Evolutionary conservation across 2,888 invertebrate genomes (phyloP), one percentile per base, ranked within the genome.

Genomic region (Epiblema foenella): DNA sequence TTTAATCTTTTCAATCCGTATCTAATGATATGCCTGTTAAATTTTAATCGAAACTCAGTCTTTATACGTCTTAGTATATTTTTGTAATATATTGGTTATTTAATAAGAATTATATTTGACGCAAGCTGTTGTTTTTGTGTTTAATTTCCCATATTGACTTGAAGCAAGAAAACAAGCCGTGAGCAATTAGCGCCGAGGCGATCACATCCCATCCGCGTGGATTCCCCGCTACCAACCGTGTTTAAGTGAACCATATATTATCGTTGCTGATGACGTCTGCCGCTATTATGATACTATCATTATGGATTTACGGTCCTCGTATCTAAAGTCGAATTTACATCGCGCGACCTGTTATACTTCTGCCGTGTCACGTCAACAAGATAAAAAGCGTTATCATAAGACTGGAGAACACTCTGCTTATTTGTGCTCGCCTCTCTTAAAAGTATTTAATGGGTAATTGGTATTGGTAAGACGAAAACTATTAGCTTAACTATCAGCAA

Each of bases 171-270:
- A 86, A 88, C 83, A 83, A 87, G 83, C 81, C 83, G 77, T 81
- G 84, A 88, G 83, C 86, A 90, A 91, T 91, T 89, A 91, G 87
- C 86, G 84, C 84, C 84, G 81, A 81, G 83, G 84, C 86, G 88
- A 93, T 93, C 93, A 93, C 91, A 88, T 85, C 83, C 84, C 85
- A 84, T 86, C 88, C 87, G 91, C 92, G 91, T 93, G 93, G 89
- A 92, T 91, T 93, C 90, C 88, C 92, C 90, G 90, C 91, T 91
- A 91, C 86, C 83, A 89, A 85, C 90, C 86, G 86, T 89, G 88
- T 89, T 88, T 83, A 88, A 87, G 85, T 89, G 90, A 89, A 91
- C 92, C 89, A 93, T 91, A 91, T 92, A 91, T 89, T 89, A 91
- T 91, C 89, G 86, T 89, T 83, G 83, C 81, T 83, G 85, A 87